Evolutionary conservation across 2,797 vertebrate genomes (phyloP), one percentile per base, ranked within the genome.

Genomic region (Apogon talboti): DNA sequence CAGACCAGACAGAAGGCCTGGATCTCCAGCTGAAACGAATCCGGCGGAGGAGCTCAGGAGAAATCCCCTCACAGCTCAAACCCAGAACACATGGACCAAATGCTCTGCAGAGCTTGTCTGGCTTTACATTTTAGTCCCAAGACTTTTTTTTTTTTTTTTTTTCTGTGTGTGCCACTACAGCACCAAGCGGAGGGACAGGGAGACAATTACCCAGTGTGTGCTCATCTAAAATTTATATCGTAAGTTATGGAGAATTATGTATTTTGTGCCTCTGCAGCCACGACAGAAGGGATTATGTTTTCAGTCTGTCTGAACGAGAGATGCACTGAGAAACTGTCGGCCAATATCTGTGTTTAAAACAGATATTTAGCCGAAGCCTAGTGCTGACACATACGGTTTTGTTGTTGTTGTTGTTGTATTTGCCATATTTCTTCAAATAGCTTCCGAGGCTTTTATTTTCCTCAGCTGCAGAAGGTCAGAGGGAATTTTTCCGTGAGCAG

Each of bases 51-150:
- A 61, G 51, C 57, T 66, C 50, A 56, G 24, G 51, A 16, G 47
- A 66, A 63, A 74, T 57, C 58, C 49, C 38, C 16, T 35, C 48
- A 40, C 59, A 59, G 52, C 28, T 69, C 7, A 69, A 58, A 63
- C 35, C 42, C 52, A 41, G 30, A 49, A 52, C 65, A 50, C 47
- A 11, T 14, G 57, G 30, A 62, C 16, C 40, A 62, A 16, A 4
- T 21, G 38, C 43, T 54, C 55, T 12, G 1, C 49, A 15, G 40
- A 55, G 51, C 51, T 43, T 15, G 13, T 38, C 37, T 13, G 21
- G 46, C 37, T 50, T 45, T 21, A 54, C 40, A 5, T 4, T 56
- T 50, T 19, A 19, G 4, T 60, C 44, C 55, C 30, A 2, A 48
- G 49, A 54, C 43, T 5, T 19, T 18, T 42, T 24, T 24, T 24